phyloP scores from a whole-genome alignment of 1,140 invertebrate genomes.

The Megalonaias nervosa region DNA sequence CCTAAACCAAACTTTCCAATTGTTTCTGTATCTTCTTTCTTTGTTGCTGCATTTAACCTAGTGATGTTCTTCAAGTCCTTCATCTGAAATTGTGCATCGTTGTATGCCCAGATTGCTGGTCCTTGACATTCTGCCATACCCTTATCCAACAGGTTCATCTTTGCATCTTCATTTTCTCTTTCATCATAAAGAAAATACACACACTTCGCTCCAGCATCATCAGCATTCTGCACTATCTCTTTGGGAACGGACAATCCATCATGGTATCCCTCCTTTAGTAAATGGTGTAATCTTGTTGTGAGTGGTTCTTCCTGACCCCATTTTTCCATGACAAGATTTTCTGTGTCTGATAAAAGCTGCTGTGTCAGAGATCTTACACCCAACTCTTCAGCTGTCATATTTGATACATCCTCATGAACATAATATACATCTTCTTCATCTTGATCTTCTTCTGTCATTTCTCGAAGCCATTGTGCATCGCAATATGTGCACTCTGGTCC shows the following conservation, averaged over 20 bases:
- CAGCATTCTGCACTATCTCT: slow-evolving; percentile 71
- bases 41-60: slow-evolving; percentile 38
- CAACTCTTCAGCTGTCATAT: slow-evolving; percentile 39
- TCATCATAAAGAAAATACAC: slow-evolving; percentile 64
- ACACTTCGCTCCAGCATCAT: slow-evolving; percentile 63
- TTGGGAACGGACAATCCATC: slow-evolving; percentile 61
- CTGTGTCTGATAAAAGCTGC: slow-evolving; percentile 33
- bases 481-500: too few relatives aligned
- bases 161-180: slow-evolving; percentile 45
- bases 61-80: slow-evolving; percentile 57
- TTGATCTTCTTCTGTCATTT: slow-evolving; percentile 13
- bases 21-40: slow-evolving; percentile 23
- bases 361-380: slow-evolving; percentile 47
- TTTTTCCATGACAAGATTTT: slow-evolving; percentile 34
- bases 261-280: slow-evolving; percentile 49
- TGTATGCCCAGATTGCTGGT: slow-evolving; percentile 57
- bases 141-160: slow-evolving; percentile 49
- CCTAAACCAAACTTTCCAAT: slow-evolving; percentile 32
- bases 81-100: slow-evolving; percentile 55
- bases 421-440: slow-evolving; percentile 40
- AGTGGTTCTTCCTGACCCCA: slow-evolving; percentile 59
- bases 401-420: slow-evolving; percentile 47
- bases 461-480: too few relatives aligned
- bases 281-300: slow-evolving; percentile 42
- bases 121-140: slow-evolving; percentile 55